These are phyloP conservation scores for Dryobotodes eremita DNA, from an alignment of 2,888 invertebrate species.

Conservation along the genomic window DNA sequence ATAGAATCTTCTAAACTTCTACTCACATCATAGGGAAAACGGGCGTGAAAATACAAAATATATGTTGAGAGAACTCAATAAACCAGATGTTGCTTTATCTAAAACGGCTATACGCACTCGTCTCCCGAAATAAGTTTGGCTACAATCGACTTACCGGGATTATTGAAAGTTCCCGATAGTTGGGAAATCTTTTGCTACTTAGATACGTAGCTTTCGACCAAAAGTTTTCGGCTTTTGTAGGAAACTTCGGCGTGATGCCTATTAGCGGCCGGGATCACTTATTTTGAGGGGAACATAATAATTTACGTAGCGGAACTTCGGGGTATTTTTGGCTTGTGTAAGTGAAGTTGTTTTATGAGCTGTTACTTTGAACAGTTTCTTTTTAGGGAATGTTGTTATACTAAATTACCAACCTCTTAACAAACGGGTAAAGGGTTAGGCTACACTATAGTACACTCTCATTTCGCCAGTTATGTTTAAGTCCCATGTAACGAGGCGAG, in stretches of 20 bases:
- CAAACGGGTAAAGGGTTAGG: no score
- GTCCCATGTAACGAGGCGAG: background rate
- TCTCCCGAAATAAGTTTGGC: slow-evolving; percentile 74
- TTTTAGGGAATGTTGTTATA: background rate
- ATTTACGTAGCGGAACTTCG: slow-evolving; percentile 58
- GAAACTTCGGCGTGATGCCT: slow-evolving; percentile 77
- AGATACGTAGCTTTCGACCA: slow-evolving; percentile 80
- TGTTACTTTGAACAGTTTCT: slow-evolving; percentile 6
- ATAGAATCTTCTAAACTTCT: slow-evolving; percentile 58
- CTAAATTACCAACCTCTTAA: background rate
- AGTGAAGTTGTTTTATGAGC: slow-evolving; percentile 24
- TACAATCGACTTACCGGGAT: slow-evolving; percentile 84
- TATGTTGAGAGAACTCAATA: slow-evolving; percentile 62
- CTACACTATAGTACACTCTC: background rate
- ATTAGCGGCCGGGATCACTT: slow-evolving; percentile 70
- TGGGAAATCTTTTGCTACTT: slow-evolving; percentile 82
- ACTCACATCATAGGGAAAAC: slow-evolving; percentile 57
- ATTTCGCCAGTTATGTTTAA: background rate
- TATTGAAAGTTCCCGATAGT: slow-evolving; percentile 86
- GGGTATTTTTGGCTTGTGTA: slow-evolving; percentile 8
- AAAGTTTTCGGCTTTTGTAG: slow-evolving; percentile 78
- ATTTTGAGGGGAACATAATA: slow-evolving; percentile 63
- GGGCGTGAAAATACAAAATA: slow-evolving; percentile 63
- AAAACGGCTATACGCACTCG: slow-evolving; percentile 67
- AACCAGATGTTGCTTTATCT: slow-evolving; percentile 69